Evolutionary conservation across 1,140 invertebrate species (phyloP).

Genomic region (Lepidotrigona ventralis): DNA sequence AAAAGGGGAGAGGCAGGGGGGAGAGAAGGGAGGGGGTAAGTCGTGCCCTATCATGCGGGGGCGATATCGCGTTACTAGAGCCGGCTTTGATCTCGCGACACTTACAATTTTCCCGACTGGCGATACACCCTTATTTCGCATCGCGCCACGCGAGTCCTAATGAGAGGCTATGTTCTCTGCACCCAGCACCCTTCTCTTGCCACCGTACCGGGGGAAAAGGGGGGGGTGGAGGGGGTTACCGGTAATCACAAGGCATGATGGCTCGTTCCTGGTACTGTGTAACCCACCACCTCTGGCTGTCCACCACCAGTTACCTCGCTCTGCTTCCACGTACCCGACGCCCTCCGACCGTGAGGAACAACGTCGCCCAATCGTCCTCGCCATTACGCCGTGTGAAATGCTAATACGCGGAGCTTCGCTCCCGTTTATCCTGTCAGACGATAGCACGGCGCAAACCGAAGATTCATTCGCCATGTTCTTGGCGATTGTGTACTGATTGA

Average conservation of each 20-base stretch:
- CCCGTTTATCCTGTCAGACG: slow-evolving; percentile 54
- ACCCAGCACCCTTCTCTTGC: slow-evolving; percentile 46
- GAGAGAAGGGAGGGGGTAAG: slow-evolving; percentile 9
- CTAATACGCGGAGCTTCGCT: slow-evolving; percentile 59
- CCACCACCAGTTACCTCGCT: slow-evolving; percentile 32
- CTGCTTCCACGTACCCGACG: not conserved
- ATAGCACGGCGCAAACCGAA: slow-evolving; percentile 38
- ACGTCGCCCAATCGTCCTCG: slow-evolving; percentile 42
- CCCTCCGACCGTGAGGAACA: not conserved
- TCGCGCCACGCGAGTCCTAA: slow-evolving; percentile 78
- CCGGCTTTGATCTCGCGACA: slow-evolving; percentile 80
- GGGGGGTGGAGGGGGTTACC: slow-evolving; percentile 11
- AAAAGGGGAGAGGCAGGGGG: not conserved
- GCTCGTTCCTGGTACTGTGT: slow-evolving; percentile 70
- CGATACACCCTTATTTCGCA: slow-evolving; percentile 80
- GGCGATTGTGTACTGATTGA: not conserved
- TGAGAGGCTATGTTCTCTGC: slow-evolving; percentile 77
- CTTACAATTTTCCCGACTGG: slow-evolving; percentile 80
- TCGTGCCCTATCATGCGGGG: slow-evolving; percentile 62
- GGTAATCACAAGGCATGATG: slow-evolving; percentile 79
- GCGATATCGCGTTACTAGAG: slow-evolving; percentile 79
- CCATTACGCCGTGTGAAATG: slow-evolving; percentile 66
- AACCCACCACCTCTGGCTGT: slow-evolving; percentile 50
- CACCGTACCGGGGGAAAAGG: not conserved
- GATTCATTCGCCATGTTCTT: slow-evolving; percentile 4